Evolutionary conservation across 1,140 invertebrate species (phyloP), one percentile per base, ranked within the genome.

Genomic region (Brachionus koreanus): DNA sequence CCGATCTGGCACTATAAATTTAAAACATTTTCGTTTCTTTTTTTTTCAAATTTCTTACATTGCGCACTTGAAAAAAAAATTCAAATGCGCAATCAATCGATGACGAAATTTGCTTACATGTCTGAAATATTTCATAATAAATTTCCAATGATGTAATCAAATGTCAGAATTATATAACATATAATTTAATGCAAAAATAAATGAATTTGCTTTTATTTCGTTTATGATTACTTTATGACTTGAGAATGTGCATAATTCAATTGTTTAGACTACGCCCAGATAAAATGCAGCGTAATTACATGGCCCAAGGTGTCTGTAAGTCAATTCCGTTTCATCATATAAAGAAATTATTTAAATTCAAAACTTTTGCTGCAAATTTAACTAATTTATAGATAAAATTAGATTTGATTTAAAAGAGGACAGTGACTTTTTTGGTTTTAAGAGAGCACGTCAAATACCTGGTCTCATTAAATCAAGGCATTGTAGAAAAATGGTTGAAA

Each of bases 41-140:
- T 52, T 52, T 57, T 57, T 25, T 2, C 16, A 57, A 23, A 6
- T 23, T 23, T 19, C 16, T 25, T 19, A 57, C n/a, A n/a, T n/a
- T 57, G 49, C 49, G 49, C 49, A 57, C 49, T 57, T 57, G n/a
- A n/a, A n/a, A 57, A 57, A 57, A 19, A 29, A 57, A 57, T 57
- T 25, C 16, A 57, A 57, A 57, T 57, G 49, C 49, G 49, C 49
- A 23, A 57, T 57, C 49, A 23, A 57, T 57, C 16, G 49, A 57
- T 57, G 49, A 57, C 19, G 49, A 57, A 57, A 57, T 57, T 57
- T 57, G 49, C 49, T 57, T 57, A 57, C 49, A 57, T 57, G 49
- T 57, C 49, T 57, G 49, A 19, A 57, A 57, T 57, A 23, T 57
- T 57, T 57, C 49, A 57, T 57, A 57, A 57, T 57, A 57, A 19